Percentiles rank a stretch among this genome's conserved stretches.
These are phyloP conservation scores for Myrmecophaga tridactyla DNA, from an alignment of 2,113 vertebrate species.

Conservation along the genomic window DNA sequence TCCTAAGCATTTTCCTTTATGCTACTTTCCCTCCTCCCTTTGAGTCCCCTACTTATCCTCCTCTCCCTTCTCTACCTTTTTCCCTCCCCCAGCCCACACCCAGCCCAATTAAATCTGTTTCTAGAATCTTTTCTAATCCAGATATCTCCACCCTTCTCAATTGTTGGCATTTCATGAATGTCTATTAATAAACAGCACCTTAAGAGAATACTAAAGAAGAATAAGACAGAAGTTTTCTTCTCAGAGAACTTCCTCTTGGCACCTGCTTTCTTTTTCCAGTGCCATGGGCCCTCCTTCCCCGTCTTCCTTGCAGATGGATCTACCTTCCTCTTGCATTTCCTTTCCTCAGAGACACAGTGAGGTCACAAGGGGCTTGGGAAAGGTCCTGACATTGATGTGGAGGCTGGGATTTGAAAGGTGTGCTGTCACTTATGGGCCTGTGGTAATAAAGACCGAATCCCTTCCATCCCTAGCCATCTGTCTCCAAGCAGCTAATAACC, in stretches of 20 bases:
- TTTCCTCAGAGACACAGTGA: background rate
- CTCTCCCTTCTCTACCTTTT: background rate
- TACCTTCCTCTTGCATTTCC: background rate
- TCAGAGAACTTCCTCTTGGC: background rate
- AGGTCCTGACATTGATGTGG: conserved; percentile 48
- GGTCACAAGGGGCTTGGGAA: conserved; percentile 5
- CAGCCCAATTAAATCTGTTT: background rate
- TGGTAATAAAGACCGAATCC: conserved; percentile 74
- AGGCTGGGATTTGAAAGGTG: conserved; percentile 60
- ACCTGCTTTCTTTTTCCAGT: background rate
- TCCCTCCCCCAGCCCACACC: background rate
- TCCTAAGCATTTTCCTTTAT: background rate
- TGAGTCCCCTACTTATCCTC: background rate
- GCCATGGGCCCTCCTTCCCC: background rate
- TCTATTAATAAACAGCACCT: background rate
- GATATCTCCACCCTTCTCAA: background rate
- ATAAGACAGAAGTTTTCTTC: background rate
- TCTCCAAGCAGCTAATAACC: conserved; percentile 83
- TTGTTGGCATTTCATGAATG: background rate
- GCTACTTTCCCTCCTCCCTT: background rate
- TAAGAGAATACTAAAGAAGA: background rate
- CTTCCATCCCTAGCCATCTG: conserved; percentile 83
- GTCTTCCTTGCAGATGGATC: background rate
- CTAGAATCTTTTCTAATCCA: background rate
- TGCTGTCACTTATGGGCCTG: conserved; percentile 66